Percentiles rank a stretch among this genome's conserved stretches.
Conservation (phyloP, 2,113 vertebrate species). For the Arenaria interpres region DNA sequence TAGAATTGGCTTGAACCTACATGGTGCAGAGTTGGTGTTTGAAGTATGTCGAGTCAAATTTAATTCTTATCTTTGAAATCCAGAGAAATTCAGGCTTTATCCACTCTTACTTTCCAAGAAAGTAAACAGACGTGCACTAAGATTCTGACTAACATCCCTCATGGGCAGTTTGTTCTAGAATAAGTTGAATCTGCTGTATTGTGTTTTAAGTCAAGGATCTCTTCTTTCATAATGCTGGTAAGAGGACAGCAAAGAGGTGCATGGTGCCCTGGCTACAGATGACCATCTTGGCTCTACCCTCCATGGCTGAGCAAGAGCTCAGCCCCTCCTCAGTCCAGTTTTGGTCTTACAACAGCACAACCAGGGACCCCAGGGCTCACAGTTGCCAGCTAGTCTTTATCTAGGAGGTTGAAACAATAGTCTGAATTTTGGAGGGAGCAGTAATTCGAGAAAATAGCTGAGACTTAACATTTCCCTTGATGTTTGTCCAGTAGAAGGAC, state of each 20-base stretch:
- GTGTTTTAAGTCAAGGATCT: neutral
- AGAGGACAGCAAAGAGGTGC: neutral
- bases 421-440: neutral
- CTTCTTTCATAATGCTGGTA: neutral
- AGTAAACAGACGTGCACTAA: neutral
- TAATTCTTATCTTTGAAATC: constrained; percentile 4
- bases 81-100: neutral
- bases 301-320: neutral
- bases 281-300: neutral
- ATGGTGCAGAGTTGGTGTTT: neutral
- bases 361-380: neutral
- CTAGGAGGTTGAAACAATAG: neutral
- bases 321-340: neutral
- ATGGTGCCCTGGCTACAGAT: neutral
- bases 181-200: neutral
- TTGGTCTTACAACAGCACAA: neutral
- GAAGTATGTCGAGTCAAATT: neutral
- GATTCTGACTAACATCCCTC: neutral
- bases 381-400: neutral
- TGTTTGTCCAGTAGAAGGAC: neutral
- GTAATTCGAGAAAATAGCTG: neutral
- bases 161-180: neutral
- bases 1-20: neutral
- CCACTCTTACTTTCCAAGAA: neutral
- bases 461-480: neutral